Evolutionary conservation across 2,888 invertebrate species (phyloP).

Genomic region (Lacanobia oleracea): DNA sequence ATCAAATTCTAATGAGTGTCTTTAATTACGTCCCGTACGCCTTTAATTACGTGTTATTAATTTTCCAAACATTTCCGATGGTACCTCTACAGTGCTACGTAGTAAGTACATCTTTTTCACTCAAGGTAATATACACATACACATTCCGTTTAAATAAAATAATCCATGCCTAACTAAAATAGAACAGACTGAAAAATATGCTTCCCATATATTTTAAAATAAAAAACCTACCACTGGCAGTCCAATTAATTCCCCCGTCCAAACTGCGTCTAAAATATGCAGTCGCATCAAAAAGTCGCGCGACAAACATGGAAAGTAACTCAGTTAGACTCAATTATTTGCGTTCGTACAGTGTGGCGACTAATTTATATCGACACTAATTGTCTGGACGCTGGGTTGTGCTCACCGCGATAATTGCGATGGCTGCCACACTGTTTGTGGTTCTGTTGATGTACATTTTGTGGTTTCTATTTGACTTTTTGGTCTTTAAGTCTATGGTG

Average conservation of each 20-base stretch:
- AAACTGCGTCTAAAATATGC: conserved; percentile 53
- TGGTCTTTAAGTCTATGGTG: conserved; percentile 8
- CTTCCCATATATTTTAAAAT: background rate
- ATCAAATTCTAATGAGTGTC: too few species aligned
- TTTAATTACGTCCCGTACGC: too few species aligned
- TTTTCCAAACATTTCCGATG: too few species aligned
- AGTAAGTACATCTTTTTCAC: too few species aligned
- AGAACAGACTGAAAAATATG: background rate
- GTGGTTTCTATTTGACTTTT: conserved; percentile 20
- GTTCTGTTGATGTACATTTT: conserved; percentile 44
- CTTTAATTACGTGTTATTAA: too few species aligned
- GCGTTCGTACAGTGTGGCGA: conserved; percentile 25
- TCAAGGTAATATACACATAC: background rate
- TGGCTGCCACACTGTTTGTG: conserved; percentile 35
- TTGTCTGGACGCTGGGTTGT: conserved; percentile 19
- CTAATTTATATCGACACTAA: conserved; percentile 53
- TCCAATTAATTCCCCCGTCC: background rate
- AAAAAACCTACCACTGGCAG: background rate
- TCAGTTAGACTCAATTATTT: conserved; percentile 46
- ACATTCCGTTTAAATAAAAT: background rate
- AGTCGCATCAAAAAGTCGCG: conserved; percentile 38
- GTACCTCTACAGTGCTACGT: too few species aligned
- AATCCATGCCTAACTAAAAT: too few species aligned
- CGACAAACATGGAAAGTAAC: conserved; percentile 41
- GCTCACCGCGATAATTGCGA: conserved; percentile 9